Conservation (phyloP, 2,888 invertebrate genomes). For the Eupithecia subumbrata region DNA sequence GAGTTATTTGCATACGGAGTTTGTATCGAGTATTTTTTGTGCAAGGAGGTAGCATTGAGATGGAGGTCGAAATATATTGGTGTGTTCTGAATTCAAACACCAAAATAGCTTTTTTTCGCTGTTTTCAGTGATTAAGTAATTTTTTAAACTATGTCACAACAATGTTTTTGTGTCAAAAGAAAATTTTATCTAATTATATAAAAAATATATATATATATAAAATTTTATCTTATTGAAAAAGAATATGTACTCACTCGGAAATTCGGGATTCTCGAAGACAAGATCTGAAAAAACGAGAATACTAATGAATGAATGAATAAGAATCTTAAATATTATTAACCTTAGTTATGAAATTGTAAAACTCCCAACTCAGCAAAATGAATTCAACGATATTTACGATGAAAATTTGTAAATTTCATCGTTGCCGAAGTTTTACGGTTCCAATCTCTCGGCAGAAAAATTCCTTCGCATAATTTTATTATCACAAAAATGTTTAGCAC, state of each 20-base stretch:
- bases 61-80: too few relatives aligned
- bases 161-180: background rate
- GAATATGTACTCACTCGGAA: conserved; percentile 22
- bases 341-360: conserved; percentile 1
- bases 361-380: background rate
- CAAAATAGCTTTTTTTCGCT: too few relatives aligned
- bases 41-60: too few relatives aligned
- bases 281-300: conserved; percentile 18
- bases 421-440: background rate
- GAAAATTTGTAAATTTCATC: conserved; percentile 4
- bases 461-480: background rate
- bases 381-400: conserved; percentile 2
- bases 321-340: conserved; percentile 1
- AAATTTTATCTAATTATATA: background rate
- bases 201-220: too few relatives aligned
- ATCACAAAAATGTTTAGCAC: background rate
- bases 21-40: too few relatives aligned
- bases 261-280: conserved; percentile 16
- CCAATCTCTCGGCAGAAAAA: background rate
- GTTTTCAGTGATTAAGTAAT: too few relatives aligned
- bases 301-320: background rate
- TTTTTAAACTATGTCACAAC: background rate
- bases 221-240: background rate
- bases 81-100: too few relatives aligned
- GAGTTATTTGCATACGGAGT: too few relatives aligned